Base-by-base conservation (phyloP, 2,888 invertebrate species). In the Rhingia campestris region DNA sequence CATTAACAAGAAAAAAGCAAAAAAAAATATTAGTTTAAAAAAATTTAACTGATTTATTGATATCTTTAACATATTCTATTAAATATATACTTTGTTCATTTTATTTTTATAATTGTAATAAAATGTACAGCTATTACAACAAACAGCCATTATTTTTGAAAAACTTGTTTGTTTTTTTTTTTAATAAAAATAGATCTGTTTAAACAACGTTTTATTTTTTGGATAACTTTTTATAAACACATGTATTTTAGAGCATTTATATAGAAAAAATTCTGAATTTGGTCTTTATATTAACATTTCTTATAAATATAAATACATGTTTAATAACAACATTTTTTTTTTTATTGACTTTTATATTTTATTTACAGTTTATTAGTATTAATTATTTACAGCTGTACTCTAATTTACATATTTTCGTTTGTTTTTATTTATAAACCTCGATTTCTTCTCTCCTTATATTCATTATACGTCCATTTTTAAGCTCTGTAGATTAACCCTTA, bases 401-500 rank as follows among this genome's bases (percentile, higher is more conserved):
- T 22, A 22, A 22, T 22, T 22, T 22, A 22, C 22, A 22, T 22
- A 2, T 2, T 2, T 22, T 22, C 22, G 9, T 47, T 10, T 9
- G 6, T 6, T 47, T 6, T 30, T n/a, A 43, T 56, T 47, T 58
- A 12, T 22, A 59, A 67, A 75, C 66, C 67, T 45, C 45, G 47
- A 51, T 74, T 22, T 80, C 74, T 30, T 43, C 47, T 61, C 43
- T 56, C 33, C 45, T 39, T 63, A 64, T 12, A 39, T 74, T 75
- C 84, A 64, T 75, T 64, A 80, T 22, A 75, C 37, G 66, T 66
- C 64, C 70, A 47, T 59, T 22, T 54, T 80, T 30, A 70, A 66
- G 80, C 63, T 66, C 66, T 70, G 70, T 64, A 80, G 84, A 75
- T 84, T 80, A 84, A 75, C 49, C 84, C 84, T 84, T 75, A 56